Evolutionary conservation across 2,888 invertebrate genomes (phyloP).

Genomic region (Rambutsinella grinnellia): DNA sequence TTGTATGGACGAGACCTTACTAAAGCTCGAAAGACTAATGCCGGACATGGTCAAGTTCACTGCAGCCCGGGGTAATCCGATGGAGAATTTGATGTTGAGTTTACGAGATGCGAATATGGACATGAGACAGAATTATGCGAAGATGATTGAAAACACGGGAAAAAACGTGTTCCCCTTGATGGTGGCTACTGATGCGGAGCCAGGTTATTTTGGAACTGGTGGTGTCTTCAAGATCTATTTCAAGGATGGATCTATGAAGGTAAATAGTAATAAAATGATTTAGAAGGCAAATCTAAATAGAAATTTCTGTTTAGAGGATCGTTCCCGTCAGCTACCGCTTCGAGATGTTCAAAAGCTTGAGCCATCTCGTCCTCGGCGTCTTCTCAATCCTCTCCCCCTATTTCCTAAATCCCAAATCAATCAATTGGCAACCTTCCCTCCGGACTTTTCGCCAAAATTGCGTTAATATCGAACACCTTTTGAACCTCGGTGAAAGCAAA

Average conservation of each 20-base stretch:
- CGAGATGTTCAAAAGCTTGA: constrained; percentile 32
- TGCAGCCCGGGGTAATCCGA: constrained; percentile 27
- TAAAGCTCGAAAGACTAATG: background rate
- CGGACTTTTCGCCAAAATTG: background rate
- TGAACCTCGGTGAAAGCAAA: background rate
- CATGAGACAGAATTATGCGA: constrained; percentile 35
- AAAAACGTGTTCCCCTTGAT: constrained; percentile 40
- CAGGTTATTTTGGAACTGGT: constrained; percentile 23
- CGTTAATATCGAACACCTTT: background rate
- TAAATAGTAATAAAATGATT: background rate
- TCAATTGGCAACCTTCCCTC: constrained; percentile 12
- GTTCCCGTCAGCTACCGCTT: constrained; percentile 27
- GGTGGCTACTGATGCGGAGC: constrained; percentile 42
- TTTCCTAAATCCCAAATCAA: constrained; percentile 18
- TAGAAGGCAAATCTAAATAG: background rate
- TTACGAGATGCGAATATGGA: constrained; percentile 31
- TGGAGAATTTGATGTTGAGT: constrained; percentile 28
- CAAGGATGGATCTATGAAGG: constrained; percentile 34
- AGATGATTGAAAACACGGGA: constrained; percentile 29
- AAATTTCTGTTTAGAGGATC: constrained; percentile 21
- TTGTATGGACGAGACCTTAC: constrained; percentile 36
- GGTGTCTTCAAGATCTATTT: constrained; percentile 38
- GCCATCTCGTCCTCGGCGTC: constrained; percentile 33
- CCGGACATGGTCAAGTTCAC: constrained; percentile 16
- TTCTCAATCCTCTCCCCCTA: constrained; percentile 29